Evolutionary conservation across 2,113 vertebrate genomes (phyloP).

Genomic region (Tachuris rubrigastra): DNA sequence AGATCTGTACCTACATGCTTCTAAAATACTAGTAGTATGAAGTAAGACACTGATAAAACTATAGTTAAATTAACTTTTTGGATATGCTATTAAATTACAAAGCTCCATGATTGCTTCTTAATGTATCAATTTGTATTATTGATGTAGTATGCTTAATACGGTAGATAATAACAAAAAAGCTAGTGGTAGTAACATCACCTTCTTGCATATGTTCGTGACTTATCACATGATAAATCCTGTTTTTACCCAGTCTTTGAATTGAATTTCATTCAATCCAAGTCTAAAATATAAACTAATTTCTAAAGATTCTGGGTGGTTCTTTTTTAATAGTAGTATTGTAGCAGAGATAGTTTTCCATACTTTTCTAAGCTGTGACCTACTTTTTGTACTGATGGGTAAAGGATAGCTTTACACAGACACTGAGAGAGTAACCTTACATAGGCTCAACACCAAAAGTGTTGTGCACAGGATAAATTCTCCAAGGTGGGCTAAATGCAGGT

Average conservation of each 20-base stretch:
- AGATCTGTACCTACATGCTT: not conserved
- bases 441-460: not conserved
- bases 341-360: not conserved
- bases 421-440: not conserved
- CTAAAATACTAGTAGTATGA: not conserved
- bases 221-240: not conserved
- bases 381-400: not conserved
- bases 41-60: not conserved
- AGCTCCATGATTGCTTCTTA: not conserved
- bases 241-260: not conserved
- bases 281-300: not conserved
- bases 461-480: not conserved
- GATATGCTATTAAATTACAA: not conserved
- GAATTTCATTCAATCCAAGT: not conserved
- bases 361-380: not conserved
- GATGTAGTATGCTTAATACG: not conserved
- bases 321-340: not conserved
- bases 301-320: not conserved
- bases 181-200: not conserved
- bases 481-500: not conserved
- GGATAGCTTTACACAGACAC: not conserved
- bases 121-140: not conserved
- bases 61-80: not conserved
- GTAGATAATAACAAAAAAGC: not conserved
- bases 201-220: not conserved